Conservation (phyloP, 2,888 invertebrate species). For the Apoda limacodes region DNA sequence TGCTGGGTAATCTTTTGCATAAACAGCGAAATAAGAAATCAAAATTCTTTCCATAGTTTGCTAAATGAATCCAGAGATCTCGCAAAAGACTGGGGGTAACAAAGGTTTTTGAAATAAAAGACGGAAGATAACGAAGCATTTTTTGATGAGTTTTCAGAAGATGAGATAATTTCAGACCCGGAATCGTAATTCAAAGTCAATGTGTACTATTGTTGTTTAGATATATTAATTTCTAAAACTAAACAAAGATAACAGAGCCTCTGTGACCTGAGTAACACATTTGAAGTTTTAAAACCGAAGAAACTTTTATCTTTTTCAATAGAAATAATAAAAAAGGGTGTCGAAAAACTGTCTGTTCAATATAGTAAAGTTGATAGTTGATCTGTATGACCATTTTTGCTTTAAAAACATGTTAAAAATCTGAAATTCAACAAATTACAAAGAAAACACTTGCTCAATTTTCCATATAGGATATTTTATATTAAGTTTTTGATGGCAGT, state of each 20-base stretch:
- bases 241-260: constrained; percentile 18
- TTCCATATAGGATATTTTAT: no score
- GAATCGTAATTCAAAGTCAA: no score
- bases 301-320: constrained; percentile 25
- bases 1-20: no score
- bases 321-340: constrained; percentile 18
- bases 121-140: constrained; percentile 21
- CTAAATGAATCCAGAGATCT: no score
- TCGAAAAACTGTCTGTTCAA: constrained; percentile 17
- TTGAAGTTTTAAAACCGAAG: constrained; percentile 17
- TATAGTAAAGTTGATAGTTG: constrained; percentile 20
- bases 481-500: no score
- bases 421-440: constrained; percentile 22
- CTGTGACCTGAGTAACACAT: constrained; percentile 14
- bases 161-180: constrained; percentile 19
- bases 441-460: no score
- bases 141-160: constrained; percentile 19
- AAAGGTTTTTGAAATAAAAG: constrained; percentile 20
- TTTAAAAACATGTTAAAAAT: constrained; percentile 21
- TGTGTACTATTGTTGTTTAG: no score
- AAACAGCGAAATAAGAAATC: no score
- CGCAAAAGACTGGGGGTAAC: no score
- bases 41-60: no score
- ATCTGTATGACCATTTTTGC: constrained; percentile 23
- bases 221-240: constrained; percentile 19